Conservation (phyloP, 2,113 vertebrate genomes). For the Equus quagga region DNA sequence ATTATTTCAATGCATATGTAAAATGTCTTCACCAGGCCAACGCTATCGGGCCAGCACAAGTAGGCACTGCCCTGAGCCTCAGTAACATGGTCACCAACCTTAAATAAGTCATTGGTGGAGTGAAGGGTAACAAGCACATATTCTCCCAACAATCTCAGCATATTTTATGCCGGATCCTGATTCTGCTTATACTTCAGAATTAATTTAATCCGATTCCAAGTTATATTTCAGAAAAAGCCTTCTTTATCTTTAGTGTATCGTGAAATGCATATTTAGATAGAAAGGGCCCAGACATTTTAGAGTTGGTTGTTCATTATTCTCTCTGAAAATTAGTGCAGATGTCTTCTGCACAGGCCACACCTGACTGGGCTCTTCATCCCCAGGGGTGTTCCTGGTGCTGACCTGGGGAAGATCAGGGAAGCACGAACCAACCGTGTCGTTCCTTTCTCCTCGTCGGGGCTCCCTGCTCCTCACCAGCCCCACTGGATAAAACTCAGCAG, state of each 20-base stretch:
- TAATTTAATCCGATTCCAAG: not conserved
- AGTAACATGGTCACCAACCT: not conserved
- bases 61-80: fast-evolving
- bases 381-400: not conserved
- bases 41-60: not conserved
- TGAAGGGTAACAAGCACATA: not conserved
- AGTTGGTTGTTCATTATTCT: not conserved
- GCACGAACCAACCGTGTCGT: not conserved
- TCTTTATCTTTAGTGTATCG: not conserved
- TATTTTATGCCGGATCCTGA: not conserved
- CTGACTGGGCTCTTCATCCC: not conserved
- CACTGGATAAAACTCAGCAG: not conserved
- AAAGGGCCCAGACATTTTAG: not conserved
- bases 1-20: not conserved
- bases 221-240: not conserved
- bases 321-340: not conserved
- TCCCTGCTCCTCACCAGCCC: not conserved
- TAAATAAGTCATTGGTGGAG: not conserved
- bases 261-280: not conserved
- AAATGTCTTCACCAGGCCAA: not conserved
- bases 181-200: not conserved
- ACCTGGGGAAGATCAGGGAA: not conserved
- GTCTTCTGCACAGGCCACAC: not conserved
- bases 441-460: not conserved
- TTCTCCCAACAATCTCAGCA: not conserved